Evolutionary conservation across 37 sponge, comb jelly and placozoan species (phyloP).

Genomic region (Aplysina aerophoba): DNA sequence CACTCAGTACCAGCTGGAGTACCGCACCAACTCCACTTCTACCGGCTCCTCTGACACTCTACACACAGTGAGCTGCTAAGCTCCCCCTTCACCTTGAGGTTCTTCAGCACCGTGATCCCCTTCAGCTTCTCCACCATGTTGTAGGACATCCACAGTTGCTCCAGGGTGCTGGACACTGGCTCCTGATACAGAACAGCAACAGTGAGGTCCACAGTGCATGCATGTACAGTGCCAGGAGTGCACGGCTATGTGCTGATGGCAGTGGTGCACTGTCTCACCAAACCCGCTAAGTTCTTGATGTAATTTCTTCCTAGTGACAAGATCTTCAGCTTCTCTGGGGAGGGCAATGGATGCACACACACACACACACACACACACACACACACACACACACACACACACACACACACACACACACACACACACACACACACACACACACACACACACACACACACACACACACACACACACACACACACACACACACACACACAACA

Average conservation of each 20-base stretch:
- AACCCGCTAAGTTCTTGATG: constrained; percentile 92
- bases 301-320: constrained; percentile 93
- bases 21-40: no score
- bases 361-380: no score
- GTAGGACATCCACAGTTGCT: constrained; percentile 98
- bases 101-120: constrained; percentile 89
- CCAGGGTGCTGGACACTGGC: constrained; percentile 91
- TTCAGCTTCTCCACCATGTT: constrained; percentile 96
- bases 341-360: background rate
- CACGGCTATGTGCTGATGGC: background rate
- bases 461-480: no score
- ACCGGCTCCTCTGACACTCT: no score
- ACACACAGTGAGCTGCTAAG: no score
- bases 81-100: constrained; percentile 70
- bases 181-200: constrained; percentile 51
- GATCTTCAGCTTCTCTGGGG: constrained; percentile 79
- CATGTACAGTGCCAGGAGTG: no score
- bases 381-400: no score
- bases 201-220: background rate
- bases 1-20: no score
- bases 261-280: constrained; percentile 63
- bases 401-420: no score
- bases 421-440: no score
- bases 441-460: no score
- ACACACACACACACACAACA: no score